phyloP scores from a whole-genome alignment of 2,797 vertebrate genomes.

The Cossypha dichroa region DNA sequence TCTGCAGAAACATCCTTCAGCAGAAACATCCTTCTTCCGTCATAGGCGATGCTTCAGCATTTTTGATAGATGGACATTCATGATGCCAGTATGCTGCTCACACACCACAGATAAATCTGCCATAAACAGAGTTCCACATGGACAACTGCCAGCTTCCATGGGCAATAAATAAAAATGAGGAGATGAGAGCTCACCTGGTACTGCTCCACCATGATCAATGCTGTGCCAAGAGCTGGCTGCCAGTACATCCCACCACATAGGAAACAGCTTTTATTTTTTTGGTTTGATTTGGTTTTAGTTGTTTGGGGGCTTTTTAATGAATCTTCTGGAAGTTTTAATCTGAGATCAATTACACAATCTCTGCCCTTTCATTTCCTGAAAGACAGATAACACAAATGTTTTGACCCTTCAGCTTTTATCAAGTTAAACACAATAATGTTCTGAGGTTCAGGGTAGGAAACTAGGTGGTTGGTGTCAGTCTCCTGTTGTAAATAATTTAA shows the following conservation, averaged over 20 bases:
- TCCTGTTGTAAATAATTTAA: constrained; percentile 46
- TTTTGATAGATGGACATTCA: constrained; percentile 38
- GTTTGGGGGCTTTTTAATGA: background rate
- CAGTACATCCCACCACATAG: background rate
- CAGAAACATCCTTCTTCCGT: background rate
- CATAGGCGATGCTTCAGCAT: background rate
- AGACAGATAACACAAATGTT: background rate
- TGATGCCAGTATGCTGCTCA: constrained; percentile 3
- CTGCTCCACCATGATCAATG: background rate
- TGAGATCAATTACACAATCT: background rate
- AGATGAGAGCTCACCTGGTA: constrained; percentile 34
- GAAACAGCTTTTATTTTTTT: background rate
- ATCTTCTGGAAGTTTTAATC: background rate
- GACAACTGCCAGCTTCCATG: background rate
- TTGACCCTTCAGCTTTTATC: constrained; percentile 5
- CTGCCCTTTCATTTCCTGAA: background rate
- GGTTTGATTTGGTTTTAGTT: background rate
- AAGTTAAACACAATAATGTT: constrained; percentile 26
- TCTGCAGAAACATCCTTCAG: constrained; percentile 19
- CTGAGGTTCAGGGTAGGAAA: constrained; percentile 13
- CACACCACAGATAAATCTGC: constrained; percentile 43
- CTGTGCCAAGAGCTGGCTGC: background rate
- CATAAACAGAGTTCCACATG: constrained; percentile 29
- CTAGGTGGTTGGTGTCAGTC: background rate
- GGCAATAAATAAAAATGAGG: constrained; percentile 22